Percentiles rank a stretch among this genome's conserved stretches.
Evolutionary conservation across 2,888 invertebrate genomes (phyloP).

Genomic region (Cosmia pyralina): DNA sequence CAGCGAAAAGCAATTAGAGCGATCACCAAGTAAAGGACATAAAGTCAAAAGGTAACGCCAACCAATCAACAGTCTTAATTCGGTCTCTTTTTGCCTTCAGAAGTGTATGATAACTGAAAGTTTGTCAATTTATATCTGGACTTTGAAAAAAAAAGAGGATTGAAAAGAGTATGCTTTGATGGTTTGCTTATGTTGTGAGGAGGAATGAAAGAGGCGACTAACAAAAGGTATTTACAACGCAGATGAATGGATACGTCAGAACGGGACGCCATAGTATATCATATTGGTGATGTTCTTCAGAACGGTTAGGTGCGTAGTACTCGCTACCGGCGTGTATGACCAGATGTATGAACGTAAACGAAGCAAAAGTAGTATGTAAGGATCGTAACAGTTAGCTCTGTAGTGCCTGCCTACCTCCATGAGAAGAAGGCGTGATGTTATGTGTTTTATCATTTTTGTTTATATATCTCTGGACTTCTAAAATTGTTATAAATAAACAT

Average conservation of each 20-base stretch:
- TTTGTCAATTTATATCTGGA: not conserved
- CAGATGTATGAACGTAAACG: not conserved
- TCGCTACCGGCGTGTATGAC: no score
- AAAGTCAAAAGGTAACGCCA: slow-evolving; percentile 16
- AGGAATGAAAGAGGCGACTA: no score
- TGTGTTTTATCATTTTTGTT: not conserved
- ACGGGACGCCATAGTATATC: no score
- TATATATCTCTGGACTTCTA: not conserved
- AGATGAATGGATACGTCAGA: not conserved
- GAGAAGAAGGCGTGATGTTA: not conserved
- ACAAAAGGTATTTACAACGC: no score
- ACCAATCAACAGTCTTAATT: slow-evolving; percentile 14
- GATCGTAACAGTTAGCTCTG: not conserved
- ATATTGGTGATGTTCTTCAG: not conserved
- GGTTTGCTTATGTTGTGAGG: not conserved
- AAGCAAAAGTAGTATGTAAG: not conserved
- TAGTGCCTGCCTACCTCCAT: not conserved
- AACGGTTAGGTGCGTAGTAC: not conserved
- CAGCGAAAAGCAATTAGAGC: slow-evolving; percentile 46
- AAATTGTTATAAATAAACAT: not conserved
- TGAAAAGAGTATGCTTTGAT: not conserved
- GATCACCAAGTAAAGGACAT: slow-evolving; percentile 20
- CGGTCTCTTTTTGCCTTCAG: not conserved
- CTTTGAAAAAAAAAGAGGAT: not conserved
- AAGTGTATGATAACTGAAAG: slow-evolving; percentile 11